Evolutionary conservation across 2,888 invertebrate species (phyloP).

Genomic region (Limnephilus lunatus): DNA sequence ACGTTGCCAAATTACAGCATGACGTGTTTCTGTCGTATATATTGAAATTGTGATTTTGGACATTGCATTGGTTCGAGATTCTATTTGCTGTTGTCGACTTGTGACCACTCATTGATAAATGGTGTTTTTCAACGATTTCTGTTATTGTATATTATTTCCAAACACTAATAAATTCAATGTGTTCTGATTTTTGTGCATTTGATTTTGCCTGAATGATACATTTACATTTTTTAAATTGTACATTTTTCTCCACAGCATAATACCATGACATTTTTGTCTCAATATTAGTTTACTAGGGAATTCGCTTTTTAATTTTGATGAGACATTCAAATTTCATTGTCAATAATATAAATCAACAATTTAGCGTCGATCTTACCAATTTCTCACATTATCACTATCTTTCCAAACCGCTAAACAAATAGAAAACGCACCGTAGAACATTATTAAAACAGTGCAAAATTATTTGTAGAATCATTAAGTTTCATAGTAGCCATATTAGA

Average conservation of each 20-base stretch:
- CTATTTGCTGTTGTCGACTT: conserved; percentile 10
- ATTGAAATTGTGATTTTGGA: background rate
- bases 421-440: background rate
- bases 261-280: background rate
- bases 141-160: background rate
- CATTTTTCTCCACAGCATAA: background rate
- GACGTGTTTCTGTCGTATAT: background rate
- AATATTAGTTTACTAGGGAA: background rate
- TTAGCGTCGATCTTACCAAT: background rate
- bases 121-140: background rate
- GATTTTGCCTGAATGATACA: background rate
- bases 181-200: background rate
- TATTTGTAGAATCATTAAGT: background rate
- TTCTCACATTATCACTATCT: background rate
- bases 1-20: background rate
- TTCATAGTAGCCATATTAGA: background rate
- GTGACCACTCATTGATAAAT: background rate
- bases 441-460: background rate
- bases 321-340: background rate
- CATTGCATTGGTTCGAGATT: background rate
- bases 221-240: background rate
- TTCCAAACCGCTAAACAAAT: background rate
- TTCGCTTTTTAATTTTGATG: background rate
- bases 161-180: background rate
- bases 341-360: background rate